Percentiles rank a stretch among this genome's conserved stretches.
phyloP scores from a whole-genome alignment of 2,113 vertebrate species.

The Ammospiza nelsoni region DNA sequence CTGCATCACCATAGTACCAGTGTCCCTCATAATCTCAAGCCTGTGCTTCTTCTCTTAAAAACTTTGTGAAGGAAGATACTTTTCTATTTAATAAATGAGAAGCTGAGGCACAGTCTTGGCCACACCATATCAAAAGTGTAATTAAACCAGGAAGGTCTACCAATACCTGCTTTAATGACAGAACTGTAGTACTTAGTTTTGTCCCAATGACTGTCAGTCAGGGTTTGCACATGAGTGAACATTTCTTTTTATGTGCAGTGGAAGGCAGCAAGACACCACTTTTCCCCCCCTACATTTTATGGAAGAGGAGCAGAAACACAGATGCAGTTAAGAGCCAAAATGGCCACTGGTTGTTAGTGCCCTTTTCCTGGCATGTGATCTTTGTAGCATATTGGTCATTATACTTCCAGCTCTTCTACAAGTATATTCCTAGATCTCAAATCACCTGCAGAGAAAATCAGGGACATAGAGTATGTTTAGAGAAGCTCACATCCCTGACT shows the following conservation, averaged over 20 bases:
- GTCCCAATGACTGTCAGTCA: not conserved
- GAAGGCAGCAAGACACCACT: not conserved
- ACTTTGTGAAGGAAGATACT: not conserved
- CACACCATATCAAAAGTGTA: not conserved
- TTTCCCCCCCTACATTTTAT: rapidly evolving
- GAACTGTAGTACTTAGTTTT: not conserved
- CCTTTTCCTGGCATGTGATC: not conserved
- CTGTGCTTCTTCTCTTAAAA: not conserved
- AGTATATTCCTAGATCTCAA: not conserved
- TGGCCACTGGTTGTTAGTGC: not conserved
- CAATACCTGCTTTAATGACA: not conserved
- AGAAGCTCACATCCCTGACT: not conserved
- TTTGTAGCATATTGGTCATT: not conserved
- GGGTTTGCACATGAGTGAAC: not conserved
- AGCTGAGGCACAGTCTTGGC: not conserved
- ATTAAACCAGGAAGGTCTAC: not conserved
- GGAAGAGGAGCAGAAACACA: not conserved
- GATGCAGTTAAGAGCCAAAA: not conserved
- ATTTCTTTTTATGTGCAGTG: not conserved
- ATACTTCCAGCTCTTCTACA: not conserved
- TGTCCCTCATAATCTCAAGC: not conserved
- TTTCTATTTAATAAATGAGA: not conserved
- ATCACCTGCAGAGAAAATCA: not conserved
- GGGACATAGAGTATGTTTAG: not conserved
- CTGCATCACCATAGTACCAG: not conserved